Base-by-base conservation (phyloP, 2,888 invertebrate genomes). In the Zygothrica quintamaculata region DNA sequence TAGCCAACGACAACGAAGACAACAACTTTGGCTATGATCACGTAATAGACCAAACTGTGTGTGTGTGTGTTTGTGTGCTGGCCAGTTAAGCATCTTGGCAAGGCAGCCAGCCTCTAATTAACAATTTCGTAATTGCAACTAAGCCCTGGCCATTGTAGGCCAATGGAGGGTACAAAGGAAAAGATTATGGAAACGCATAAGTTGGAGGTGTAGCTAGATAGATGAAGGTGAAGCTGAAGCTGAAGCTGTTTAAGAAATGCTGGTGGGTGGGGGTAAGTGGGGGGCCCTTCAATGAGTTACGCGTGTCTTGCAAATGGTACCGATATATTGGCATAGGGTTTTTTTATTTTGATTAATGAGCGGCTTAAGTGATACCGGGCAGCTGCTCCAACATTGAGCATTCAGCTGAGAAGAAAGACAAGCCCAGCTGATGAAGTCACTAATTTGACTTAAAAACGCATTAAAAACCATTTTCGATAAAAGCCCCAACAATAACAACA, bases 381-480 rank as follows among this genome's bases (percentile, higher is more conserved):
- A 62, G 61, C 60, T 59, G 42, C 53, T 26, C 48, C 33, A 57
- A 25, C 77, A 59, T 22, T 22, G 65, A 62, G 60, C 73, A 70
- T 75, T 70, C 43, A 46, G 31, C 34, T 22, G 39, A 73, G 56
- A 51, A 66, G 62, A 57, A 58, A 71, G 58, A 68, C 74, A 68
- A 68, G 74, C 71, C 68, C 62, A 68, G 65, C 74, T 79, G 77
- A 82, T 84, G 77, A 82, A 84, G 84, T 75, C 77, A 82, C 84
- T 84, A 84, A 84, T 84, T 84, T 84, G 82, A 78, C 76, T 84
- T 84, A 81, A 84, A 84, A 84, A 76, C 82, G 82, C 84, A 82
- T 84, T 82, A 84, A 81, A 82, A 81, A 65, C 77, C 77, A 82
- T 81, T 82, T 82, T 84, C 77, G 82, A 77, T 79, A 75, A 80